phyloP scores from a whole-genome alignment of 2,113 vertebrate genomes.

The Spilogale gracilis region DNA sequence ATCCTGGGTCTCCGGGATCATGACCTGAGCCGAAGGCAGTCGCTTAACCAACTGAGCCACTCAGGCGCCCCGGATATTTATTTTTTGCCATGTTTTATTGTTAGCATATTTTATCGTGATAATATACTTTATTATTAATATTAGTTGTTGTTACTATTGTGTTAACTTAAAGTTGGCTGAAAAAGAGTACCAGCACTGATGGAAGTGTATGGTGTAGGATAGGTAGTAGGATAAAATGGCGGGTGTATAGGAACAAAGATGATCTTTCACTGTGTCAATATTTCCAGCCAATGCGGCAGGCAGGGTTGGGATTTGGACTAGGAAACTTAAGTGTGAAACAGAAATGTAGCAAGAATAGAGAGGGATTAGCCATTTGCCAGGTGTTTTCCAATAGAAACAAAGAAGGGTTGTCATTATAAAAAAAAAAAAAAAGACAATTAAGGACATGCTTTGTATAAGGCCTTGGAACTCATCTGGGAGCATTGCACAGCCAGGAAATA shows the following conservation, averaged over 20 bases:
- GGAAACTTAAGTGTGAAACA: neutral
- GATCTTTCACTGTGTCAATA: neutral
- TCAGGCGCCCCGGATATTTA: neutral
- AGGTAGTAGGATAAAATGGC: neutral
- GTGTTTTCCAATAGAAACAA: constrained; percentile 64
- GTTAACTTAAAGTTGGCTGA: neutral
- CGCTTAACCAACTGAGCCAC: too few relatives aligned
- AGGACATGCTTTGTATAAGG: neutral
- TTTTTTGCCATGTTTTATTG: neutral
- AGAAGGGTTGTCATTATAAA: constrained; percentile 39
- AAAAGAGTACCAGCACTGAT: neutral
- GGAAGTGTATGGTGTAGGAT: rapidly evolving
- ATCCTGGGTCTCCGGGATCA: too few relatives aligned
- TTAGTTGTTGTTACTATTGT: neutral
- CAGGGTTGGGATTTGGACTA: neutral
- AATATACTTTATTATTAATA: neutral
- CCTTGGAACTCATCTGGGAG: constrained; percentile 29
- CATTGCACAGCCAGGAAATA: neutral
- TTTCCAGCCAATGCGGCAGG: neutral
- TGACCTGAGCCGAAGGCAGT: too few relatives aligned
- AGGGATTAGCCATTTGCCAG: constrained; percentile 36
- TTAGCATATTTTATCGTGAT: neutral
- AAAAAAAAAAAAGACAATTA: constrained; percentile 27
- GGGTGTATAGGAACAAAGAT: neutral
- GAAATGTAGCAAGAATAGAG: neutral